Conservation (phyloP, 2,797 vertebrate genomes). For the Acanthopagrus latus region DNA sequence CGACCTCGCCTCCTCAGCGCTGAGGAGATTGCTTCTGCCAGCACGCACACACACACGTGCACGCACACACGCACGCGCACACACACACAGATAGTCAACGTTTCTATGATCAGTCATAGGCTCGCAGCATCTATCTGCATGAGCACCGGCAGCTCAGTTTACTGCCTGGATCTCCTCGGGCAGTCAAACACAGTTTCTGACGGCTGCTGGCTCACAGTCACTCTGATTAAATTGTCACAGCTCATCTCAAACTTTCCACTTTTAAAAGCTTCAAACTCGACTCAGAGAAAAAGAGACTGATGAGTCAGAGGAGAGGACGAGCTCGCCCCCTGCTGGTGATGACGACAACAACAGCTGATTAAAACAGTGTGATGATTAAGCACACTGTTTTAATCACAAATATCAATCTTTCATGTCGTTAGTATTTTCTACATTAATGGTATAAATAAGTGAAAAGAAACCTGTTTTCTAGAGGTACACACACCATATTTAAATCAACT, state of each 20-base stretch:
- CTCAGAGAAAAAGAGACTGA: background rate
- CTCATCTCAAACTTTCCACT: constrained; percentile 18
- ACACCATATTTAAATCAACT: too few relatives aligned
- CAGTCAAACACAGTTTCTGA: background rate
- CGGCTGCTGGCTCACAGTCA: background rate
- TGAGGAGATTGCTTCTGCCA: background rate
- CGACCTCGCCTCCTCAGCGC: background rate
- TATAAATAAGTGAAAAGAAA: too few relatives aligned
- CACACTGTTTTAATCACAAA: too few relatives aligned
- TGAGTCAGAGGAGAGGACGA: too few relatives aligned
- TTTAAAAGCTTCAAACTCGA: constrained; percentile 6
- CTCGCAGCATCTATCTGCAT: constrained; percentile 17
- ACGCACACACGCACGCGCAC: background rate
- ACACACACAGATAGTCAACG: background rate
- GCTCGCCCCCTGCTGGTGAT: too few relatives aligned
- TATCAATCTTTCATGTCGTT: too few relatives aligned
- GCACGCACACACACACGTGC: background rate
- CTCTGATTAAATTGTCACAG: constrained; percentile 24
- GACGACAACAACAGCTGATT: too few relatives aligned
- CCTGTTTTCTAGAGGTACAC: too few relatives aligned
- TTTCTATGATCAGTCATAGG: background rate
- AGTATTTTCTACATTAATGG: too few relatives aligned
- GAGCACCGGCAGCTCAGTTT: constrained; percentile 1
- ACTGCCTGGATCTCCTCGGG: constrained; percentile 1
- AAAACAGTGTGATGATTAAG: too few relatives aligned